Evolutionary conservation across 1,140 invertebrate genomes (phyloP).

Genomic region (Drosophila lini): DNA sequence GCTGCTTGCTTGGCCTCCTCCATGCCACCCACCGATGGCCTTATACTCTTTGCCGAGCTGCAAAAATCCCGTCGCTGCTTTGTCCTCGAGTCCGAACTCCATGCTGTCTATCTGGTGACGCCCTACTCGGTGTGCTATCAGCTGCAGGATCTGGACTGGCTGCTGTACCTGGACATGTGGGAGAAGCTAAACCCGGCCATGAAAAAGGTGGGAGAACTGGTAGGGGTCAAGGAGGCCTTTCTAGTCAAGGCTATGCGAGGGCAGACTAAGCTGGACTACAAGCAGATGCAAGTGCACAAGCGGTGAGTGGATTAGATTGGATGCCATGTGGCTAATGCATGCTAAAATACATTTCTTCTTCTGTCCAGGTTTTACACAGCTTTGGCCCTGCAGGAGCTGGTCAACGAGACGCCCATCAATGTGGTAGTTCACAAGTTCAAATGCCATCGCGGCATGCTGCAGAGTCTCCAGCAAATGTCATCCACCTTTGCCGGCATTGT

Average conservation of each 20-base stretch:
- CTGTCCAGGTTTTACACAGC: constrained; percentile 93
- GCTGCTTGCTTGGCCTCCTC: constrained; percentile 96
- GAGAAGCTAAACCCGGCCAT: constrained; percentile 91
- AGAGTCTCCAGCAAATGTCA: constrained; percentile 97
- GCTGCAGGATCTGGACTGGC: constrained; percentile 94
- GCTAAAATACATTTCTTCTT: neutral
- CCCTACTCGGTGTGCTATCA: constrained; percentile 93
- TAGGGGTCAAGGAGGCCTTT: constrained; percentile 96
- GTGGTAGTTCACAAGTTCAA: constrained; percentile 93
- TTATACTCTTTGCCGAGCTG: constrained; percentile 95
- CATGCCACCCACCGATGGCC: constrained; percentile 95
- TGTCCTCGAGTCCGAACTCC: constrained; percentile 97
- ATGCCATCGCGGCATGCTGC: constrained; percentile 94
- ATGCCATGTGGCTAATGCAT: neutral
- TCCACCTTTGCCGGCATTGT: constrained; percentile 97
- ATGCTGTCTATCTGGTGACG: constrained; percentile 97
- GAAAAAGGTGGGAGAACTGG: constrained; percentile 94
- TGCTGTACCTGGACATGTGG: constrained; percentile 93
- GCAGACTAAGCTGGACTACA: constrained; percentile 85
- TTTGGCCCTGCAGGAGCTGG: constrained; percentile 95
- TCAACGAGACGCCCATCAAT: constrained; percentile 94
- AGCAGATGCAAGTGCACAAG: constrained; percentile 86
- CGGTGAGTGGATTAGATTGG: constrained; percentile 74
- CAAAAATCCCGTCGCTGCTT: constrained; percentile 95
- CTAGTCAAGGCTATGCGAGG: constrained; percentile 92